Percentiles rank a stretch among this genome's conserved stretches.
These are phyloP conservation scores for Fulica atra DNA, from an alignment of 2,113 vertebrate genomes.

Conservation along the genomic window DNA sequence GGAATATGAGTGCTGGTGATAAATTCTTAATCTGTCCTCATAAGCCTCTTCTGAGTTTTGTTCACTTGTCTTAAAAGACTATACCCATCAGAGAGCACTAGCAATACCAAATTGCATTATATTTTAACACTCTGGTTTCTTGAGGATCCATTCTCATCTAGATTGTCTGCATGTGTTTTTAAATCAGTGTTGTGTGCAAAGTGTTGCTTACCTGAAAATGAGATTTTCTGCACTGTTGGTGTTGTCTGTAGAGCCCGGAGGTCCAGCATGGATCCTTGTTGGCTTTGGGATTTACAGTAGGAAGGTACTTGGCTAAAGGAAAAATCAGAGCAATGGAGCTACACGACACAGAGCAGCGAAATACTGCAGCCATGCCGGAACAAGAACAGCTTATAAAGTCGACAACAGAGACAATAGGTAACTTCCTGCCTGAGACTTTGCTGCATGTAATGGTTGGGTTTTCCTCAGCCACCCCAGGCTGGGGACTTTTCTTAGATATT, in stretches of 20 bases:
- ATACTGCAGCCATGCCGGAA: constrained; percentile 72
- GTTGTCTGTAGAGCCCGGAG: constrained; percentile 86
- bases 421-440: not conserved
- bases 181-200: not conserved
- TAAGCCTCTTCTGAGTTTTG: not conserved
- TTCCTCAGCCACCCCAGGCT: not conserved
- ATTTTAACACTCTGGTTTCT: not conserved
- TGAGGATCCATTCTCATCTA: not conserved
- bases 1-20: not conserved
- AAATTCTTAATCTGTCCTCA: not conserved
- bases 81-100: not conserved
- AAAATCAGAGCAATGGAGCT: constrained; percentile 72
- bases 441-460: not conserved
- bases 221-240: constrained; percentile 7
- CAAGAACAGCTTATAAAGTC: constrained; percentile 86
- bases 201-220: constrained; percentile 23
- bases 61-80: not conserved
- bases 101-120: not conserved
- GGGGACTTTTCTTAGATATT: not conserved
- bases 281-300: constrained; percentile 94
- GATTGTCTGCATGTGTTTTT: not conserved
- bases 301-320: constrained; percentile 88
- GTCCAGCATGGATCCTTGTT: constrained; percentile 94
- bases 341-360: constrained; percentile 61
- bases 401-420: constrained; percentile 91